Evolutionary conservation across 2,113 vertebrate genomes (phyloP), one percentile per base, ranked within the genome.

Genomic region (Entelurus aequoreus): DNA sequence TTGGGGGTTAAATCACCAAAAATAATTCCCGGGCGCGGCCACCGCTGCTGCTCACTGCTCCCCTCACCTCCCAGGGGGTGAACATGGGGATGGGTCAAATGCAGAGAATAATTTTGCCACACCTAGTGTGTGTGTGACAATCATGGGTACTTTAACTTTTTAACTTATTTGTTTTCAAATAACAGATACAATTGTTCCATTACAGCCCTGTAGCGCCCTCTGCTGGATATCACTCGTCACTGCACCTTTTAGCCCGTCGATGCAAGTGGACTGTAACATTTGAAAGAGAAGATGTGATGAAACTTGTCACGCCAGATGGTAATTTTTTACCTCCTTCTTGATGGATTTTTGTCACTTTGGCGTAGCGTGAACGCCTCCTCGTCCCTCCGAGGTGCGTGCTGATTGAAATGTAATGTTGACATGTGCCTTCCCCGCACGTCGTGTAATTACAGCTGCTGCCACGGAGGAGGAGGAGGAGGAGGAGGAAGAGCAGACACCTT

Each of bases 341-440:
- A 38, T 44, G 14, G 28, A 49, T 48, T 70, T 62, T 65, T 47
- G 47, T 74, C 54, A 69, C 5, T 36, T 57, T 49, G 11, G 42
- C 4, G 12, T 55, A 15, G 58, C 63, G 71, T 60, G 66, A 65
- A 72, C 77, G 74, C 69, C 66, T 79, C 79, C 73, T 53, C n/a
- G 1, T 67, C 77, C 78, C 71, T 69, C 65, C 15, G 65, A 78
- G 79, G 56, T 50, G 66, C 72, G 12, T 54, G 60, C 67, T 71
- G 75, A 87, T 73, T 83, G 84, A 84, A 85, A 81, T 81, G 74
- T 71, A 82, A 81, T 79, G 78, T 77, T 83, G 85, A 86, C 80
- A 81, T 80, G 75, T 83, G 82, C 83, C 80, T 71, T 54, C 68
- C 63, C 58, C 67, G 65, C 75, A 48, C 71, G 75, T 64, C 71